A percentile compares a stretch with the other conserved stretches of the same genome.
Evolutionary conservation across 2,113 vertebrate species (phyloP).

Genomic region (Prietella phreatophila): DNA sequence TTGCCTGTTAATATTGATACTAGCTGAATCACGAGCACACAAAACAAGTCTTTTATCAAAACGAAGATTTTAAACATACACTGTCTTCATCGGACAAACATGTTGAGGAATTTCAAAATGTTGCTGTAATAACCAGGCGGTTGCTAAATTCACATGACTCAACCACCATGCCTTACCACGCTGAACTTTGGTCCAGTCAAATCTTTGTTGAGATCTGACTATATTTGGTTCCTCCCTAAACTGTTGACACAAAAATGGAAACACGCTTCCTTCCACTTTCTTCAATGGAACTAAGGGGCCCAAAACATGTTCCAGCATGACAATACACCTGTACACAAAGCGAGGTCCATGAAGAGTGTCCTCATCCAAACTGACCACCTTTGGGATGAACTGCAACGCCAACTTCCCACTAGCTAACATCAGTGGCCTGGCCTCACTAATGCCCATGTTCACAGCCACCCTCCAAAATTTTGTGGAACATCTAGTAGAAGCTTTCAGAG

Average conservation of each 20-base stretch:
- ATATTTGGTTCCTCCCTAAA: not conserved
- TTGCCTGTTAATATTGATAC: not conserved
- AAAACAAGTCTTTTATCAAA: not conserved
- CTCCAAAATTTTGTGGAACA: not conserved
- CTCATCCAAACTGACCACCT: not conserved
- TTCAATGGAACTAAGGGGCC: not conserved
- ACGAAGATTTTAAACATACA: not conserved
- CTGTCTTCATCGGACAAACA: not conserved
- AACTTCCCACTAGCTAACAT: not conserved
- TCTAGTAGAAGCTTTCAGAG: not conserved
- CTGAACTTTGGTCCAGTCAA: slow-evolving; percentile 29
- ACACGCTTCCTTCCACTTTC: too few relatives aligned
- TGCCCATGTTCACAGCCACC: not conserved
- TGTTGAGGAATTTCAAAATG: not conserved
- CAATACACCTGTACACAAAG: not conserved
- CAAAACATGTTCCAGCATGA: not conserved
- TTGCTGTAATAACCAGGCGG: not conserved
- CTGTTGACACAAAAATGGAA: not conserved
- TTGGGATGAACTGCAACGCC: not conserved
- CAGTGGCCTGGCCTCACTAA: not conserved
- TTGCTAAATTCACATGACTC: slow-evolving; percentile 8
- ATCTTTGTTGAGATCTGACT: not conserved
- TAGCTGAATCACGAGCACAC: not conserved
- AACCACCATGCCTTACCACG: not conserved
- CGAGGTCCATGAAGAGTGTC: not conserved